A percentile compares a stretch with the other conserved stretches of the same genome.
Evolutionary conservation across 2,113 vertebrate species (phyloP).

Genomic region (Serinus canaria): DNA sequence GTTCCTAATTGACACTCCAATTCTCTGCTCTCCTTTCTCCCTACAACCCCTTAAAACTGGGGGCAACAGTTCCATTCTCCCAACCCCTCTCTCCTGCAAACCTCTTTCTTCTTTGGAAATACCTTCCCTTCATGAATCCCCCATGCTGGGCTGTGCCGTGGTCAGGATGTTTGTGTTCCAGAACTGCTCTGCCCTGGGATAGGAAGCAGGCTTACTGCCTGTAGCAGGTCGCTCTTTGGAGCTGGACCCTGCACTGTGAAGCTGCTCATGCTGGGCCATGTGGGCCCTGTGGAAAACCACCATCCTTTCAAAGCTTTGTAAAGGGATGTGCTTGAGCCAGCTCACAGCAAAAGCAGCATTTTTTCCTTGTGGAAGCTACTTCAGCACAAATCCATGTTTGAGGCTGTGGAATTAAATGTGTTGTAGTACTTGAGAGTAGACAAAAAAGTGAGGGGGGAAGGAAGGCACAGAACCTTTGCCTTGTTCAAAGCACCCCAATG

Average conservation of each 20-base stretch:
- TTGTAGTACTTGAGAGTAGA: not conserved
- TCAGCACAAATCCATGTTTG: not conserved
- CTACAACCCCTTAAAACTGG: not conserved
- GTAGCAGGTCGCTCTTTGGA: not conserved
- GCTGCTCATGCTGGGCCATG: not conserved
- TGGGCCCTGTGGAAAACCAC: not conserved
- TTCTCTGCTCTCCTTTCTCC: not conserved
- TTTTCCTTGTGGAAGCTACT: not conserved
- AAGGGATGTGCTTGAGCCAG: not conserved
- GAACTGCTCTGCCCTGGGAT: not conserved
- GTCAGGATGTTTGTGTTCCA: not conserved
- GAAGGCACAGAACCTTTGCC: not conserved
- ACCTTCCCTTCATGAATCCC: not conserved
- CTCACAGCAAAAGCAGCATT: not conserved
- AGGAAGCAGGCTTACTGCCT: not conserved
- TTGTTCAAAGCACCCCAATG: not conserved
- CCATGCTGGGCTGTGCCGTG: accelerated
- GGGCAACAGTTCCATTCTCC: not conserved
- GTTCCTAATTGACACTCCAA: not conserved
- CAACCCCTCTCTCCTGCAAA: not conserved
- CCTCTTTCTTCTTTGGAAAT: not conserved
- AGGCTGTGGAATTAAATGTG: not conserved
- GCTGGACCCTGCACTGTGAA: not conserved
- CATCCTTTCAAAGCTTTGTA: not conserved
- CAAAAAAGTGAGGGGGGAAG: not conserved